Evolutionary conservation across 2,113 vertebrate genomes (phyloP).

Genomic region (Apistogramma diplotaenia): DNA sequence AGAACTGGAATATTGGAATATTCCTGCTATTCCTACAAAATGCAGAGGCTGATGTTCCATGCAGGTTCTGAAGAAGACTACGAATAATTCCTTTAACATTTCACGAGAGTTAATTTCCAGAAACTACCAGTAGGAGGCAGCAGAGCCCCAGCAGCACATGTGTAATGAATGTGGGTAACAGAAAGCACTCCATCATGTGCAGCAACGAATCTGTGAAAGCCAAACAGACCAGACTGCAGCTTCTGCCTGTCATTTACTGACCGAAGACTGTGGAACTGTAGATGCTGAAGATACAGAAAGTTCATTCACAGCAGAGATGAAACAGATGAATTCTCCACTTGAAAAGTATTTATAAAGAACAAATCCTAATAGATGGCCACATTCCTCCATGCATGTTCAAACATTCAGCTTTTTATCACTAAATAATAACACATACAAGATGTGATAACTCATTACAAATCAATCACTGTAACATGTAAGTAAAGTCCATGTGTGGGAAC

Average conservation of each 20-base stretch:
- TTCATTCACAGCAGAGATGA: not conserved
- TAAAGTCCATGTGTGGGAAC: too few species aligned
- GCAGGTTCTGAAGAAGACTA: not conserved
- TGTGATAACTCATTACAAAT: too few species aligned
- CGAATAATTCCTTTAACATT: not conserved
- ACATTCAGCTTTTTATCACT: not conserved
- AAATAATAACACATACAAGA: too few species aligned
- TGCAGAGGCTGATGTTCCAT: not conserved
- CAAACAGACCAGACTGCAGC: not conserved
- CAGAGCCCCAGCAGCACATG: slow-evolving; percentile 3
- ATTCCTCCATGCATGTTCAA: not conserved
- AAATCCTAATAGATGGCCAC: not conserved
- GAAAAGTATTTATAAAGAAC: not conserved
- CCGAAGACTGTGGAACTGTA: not conserved
- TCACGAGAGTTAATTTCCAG: not conserved
- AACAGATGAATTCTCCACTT: not conserved
- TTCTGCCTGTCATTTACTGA: not conserved
- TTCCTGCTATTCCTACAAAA: not conserved
- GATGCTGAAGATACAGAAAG: not conserved
- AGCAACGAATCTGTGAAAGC: not conserved
- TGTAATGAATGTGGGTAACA: not conserved
- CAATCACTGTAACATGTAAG: too few species aligned
- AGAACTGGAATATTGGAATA: fast-evolving
- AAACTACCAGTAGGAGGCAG: slow-evolving; percentile 26
- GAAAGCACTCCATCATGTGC: not conserved